Conservation (phyloP, 2,113 vertebrate species). For the Columba janthina region DNA sequence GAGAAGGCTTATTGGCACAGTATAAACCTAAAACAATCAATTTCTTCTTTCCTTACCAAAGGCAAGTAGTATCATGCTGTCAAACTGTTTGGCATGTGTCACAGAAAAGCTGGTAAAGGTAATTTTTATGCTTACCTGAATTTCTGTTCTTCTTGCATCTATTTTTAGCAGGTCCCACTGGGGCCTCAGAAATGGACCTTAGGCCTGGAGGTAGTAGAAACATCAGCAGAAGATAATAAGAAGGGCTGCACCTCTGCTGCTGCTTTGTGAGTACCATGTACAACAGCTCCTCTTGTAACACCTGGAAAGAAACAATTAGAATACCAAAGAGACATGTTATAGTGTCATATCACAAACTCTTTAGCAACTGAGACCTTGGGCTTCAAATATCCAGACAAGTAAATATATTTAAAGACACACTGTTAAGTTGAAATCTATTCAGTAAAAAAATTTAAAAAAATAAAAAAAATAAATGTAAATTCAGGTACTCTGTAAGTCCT, state of each 20-base stretch:
- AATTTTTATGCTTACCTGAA: background rate
- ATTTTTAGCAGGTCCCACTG: background rate
- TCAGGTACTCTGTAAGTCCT: background rate
- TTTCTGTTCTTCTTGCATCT: background rate
- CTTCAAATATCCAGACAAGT: background rate
- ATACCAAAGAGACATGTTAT: constrained; percentile 7
- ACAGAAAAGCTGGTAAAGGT: background rate
- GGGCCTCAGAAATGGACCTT: background rate
- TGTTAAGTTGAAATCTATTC: background rate
- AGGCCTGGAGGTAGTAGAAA: background rate
- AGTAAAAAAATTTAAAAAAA: background rate
- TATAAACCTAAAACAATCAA: background rate
- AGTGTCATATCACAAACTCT: background rate
- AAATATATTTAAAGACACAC: background rate
- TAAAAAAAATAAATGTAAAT: background rate
- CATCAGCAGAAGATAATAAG: constrained; percentile 4
- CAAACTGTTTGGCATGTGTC: background rate
- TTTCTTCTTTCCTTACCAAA: background rate
- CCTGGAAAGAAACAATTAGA: constrained; percentile 48
- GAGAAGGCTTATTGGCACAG: background rate
- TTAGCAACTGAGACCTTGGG: constrained; percentile 1
- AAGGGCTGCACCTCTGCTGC: background rate
- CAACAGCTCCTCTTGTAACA: constrained; percentile 30
- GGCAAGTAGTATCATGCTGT: background rate
- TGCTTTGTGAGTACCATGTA: background rate